These are phyloP conservation scores for Drosophila trapezifrons DNA, from an alignment of 1,140 invertebrate genomes.

Conservation along the genomic window DNA sequence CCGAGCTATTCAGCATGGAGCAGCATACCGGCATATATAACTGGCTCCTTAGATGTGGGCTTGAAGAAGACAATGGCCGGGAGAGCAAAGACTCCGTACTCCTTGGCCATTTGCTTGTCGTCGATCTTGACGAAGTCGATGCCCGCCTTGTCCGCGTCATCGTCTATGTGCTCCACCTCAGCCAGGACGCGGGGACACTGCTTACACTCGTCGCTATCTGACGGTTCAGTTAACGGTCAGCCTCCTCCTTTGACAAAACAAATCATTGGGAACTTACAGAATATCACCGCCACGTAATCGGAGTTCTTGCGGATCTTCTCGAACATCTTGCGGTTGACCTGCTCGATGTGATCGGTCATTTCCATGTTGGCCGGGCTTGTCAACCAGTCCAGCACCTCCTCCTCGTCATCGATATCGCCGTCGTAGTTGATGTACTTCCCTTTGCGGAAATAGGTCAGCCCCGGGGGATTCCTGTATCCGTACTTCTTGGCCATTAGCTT, in stretches of 20 bases:
- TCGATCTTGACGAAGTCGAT: slow-evolving; percentile 97
- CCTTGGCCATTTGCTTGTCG: slow-evolving; percentile 93
- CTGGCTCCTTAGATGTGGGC: slow-evolving; percentile 93
- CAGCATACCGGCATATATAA: slow-evolving; percentile 93
- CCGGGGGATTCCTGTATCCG: slow-evolving; percentile 94
- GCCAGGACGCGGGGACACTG: slow-evolving; percentile 94
- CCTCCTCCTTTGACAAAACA: too few species aligned
- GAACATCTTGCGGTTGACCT: slow-evolving; percentile 97
- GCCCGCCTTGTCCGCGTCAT: slow-evolving; percentile 95
- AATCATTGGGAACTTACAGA: slow-evolving; percentile 90
- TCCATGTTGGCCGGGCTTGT: slow-evolving; percentile 98
- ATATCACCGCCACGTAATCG: slow-evolving; percentile 97
- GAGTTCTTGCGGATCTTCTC: slow-evolving; percentile 95
- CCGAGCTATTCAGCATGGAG: too few species aligned
- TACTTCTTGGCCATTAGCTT: slow-evolving; percentile 97
- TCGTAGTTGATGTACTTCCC: slow-evolving; percentile 96
- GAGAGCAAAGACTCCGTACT: slow-evolving; percentile 93
- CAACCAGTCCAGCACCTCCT: slow-evolving; percentile 96
- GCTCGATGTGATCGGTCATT: slow-evolving; percentile 95
- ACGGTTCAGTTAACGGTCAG: not conserved
- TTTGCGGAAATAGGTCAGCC: slow-evolving; percentile 95
- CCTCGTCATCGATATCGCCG: slow-evolving; percentile 96
- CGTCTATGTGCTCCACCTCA: slow-evolving; percentile 97
- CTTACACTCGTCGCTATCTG: slow-evolving; percentile 97
- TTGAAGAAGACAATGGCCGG: slow-evolving; percentile 96